Base-by-base conservation (phyloP, 2,113 vertebrate species). In the Micronisus gabar region DNA sequence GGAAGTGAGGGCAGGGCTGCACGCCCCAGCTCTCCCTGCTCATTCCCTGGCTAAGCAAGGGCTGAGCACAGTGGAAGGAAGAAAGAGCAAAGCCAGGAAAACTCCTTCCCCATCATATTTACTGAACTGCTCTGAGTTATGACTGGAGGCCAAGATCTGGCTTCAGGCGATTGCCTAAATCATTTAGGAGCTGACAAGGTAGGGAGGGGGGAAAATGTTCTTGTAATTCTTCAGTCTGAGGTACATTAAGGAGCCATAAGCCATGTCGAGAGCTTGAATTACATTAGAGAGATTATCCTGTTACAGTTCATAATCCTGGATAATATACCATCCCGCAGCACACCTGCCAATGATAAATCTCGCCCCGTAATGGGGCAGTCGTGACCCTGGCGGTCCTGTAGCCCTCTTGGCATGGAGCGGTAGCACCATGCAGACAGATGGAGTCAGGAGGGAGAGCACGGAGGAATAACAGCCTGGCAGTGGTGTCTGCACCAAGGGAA, bases 191-290 rank as follows among this genome's bases (percentile, higher is more conserved):
- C 97, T 98, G 98, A 98, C 98, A 98, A 98, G 97, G 97, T 95
- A 96, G 98, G 97, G 97, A 97, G 97, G 98, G 97, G 97, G 98
- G 96, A 96, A 98, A 97, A 98, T 98, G 98, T 98, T 98, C 98
- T 98, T 98, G 97, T 98, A 98, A 98, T 98, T 98, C 98, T 98
- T 98, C 98, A 98, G 98, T 98, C 98, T 98, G 98, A 98, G 98
- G 98, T 98, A 98, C 98, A 98, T 98, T 98, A 98, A 98, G 98
- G 98, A 98, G 98, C 98, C 98, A 98, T 98, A 98, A 98, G 98
- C 98, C 98, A 98, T 98, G 98, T 98, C 98, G 97, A 98, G 98
- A 98, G 98, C 98, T 98, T 98, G 98, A 98, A 98, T 98, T 98
- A 98, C 98, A 98, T 98, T 98, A 98, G 97, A 97, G 98, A 98